Percentiles rank a stretch among this genome's conserved stretches.
Conservation (phyloP, 2,888 invertebrate genomes). For the Chironomus tentans region DNA sequence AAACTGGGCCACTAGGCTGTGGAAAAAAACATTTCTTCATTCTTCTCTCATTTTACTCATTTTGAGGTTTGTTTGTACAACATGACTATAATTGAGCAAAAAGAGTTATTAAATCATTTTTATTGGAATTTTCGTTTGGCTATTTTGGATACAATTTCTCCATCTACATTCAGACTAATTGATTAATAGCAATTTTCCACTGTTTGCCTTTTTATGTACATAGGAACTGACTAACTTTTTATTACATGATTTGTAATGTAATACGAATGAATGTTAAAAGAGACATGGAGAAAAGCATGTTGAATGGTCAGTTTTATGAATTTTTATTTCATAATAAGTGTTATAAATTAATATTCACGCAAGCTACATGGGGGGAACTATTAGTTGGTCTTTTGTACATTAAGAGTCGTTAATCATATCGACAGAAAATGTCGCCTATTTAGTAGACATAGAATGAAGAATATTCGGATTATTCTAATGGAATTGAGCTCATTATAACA, state of each 20-base stretch:
- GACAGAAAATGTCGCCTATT: no score
- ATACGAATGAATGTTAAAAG: no score
- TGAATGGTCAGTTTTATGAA: no score
- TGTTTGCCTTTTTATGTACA: not conserved
- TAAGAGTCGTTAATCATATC: no score
- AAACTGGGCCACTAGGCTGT: not conserved
- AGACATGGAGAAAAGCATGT: no score
- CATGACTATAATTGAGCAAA: not conserved
- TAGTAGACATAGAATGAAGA: no score
- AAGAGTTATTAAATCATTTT: constrained; percentile 24
- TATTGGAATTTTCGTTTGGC: not conserved
- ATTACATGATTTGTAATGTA: no score
- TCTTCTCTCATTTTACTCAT: not conserved
- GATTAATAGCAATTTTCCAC: constrained; percentile 24
- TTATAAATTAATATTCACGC: constrained; percentile 25
- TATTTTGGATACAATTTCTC: not conserved
- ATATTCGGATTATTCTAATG: no score
- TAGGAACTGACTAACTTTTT: not conserved
- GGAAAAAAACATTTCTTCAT: not conserved
- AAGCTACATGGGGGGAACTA: not conserved
- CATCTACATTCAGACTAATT: constrained; percentile 10
- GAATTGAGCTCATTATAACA: no score
- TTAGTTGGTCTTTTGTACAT: no score
- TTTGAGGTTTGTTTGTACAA: no score
- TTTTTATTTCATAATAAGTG: constrained; percentile 15